Base-by-base conservation (phyloP, 2,888 invertebrate species). In the Hemithea aestivaria region DNA sequence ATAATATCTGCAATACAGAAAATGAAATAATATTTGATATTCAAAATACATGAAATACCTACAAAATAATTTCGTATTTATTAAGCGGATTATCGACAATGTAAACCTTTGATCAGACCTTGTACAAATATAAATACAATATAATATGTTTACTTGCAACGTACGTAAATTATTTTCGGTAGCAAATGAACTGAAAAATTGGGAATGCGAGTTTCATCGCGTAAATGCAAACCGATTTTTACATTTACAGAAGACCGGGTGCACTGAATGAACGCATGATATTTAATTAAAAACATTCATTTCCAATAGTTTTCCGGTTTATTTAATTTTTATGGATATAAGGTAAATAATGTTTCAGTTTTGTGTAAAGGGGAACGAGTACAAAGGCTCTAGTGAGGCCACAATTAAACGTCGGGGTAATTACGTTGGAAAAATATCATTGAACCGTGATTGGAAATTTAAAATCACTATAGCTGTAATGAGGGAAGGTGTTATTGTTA, bases 261-360 rank as follows among this genome's bases (percentile, higher is more conserved):
- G 31, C 35, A 31, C 7, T 28, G 35, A 35, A 48, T 38, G 38
- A 40, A 29, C 58, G 57, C 50, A 57, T 55, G 49, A 66, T 66
- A 73, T 78, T 78, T 74, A 79, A 83, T 82, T 76, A 80, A 81
- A 49, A 75, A 65, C 73, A 56, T 69, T 80, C 73, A 75, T 77
- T 72, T 66, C 65, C 66, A 66, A 72, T 78, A 74, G 81, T 79
- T 77, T 79, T 73, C 72, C 78, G 73, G 66, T 71, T 73, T 76
- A 81, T 79, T 73, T 65, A 71, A 65, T 69, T 79, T 80, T 82
- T 77, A 84, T 73, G 60, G 73, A 59, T 63, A 59, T 63, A 68
- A 56, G 65, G 77, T 76, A 70, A 78, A 81, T 80, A 74, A 77
- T 74, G 63, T 58, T 55, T 64, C 53, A 60, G 55, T 60, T 65